phyloP scores from a whole-genome alignment of 2,113 vertebrate genomes.

The Apeltes quadracus region DNA sequence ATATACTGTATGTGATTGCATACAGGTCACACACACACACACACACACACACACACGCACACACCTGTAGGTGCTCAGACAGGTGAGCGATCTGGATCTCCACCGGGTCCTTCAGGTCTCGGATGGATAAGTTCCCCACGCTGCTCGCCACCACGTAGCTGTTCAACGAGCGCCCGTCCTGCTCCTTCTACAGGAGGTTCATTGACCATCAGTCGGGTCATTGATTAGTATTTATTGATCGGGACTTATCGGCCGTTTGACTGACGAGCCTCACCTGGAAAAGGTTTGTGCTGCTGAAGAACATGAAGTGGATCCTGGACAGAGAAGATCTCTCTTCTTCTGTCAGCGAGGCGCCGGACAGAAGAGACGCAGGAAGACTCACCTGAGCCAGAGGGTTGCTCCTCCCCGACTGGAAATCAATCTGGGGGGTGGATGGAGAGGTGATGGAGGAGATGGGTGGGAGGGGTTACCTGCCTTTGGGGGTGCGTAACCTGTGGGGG shows the following conservation, averaged over 20 bases:
- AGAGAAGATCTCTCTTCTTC: slow-evolving; percentile 76
- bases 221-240: not conserved
- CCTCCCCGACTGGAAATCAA: slow-evolving; percentile 84
- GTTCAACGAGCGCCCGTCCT: slow-evolving; percentile 73
- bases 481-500: not conserved
- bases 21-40: too few species aligned
- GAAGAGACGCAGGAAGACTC: slow-evolving; percentile 86
- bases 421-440: slow-evolving; percentile 68
- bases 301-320: slow-evolving; percentile 93
- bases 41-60: not conserved
- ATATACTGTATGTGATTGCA: not conserved
- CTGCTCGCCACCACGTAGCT: slow-evolving; percentile 97
- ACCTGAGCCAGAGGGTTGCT: slow-evolving; percentile 84
- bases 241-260: not conserved
- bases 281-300: slow-evolving; percentile 92
- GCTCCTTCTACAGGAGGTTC: slow-evolving; percentile 54
- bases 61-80: slow-evolving; percentile 78
- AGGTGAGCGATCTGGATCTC: slow-evolving; percentile 87
- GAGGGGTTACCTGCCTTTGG: not conserved
- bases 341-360: slow-evolving; percentile 80
- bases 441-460: too few species aligned
- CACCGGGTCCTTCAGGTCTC: slow-evolving; percentile 85
- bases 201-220: not conserved
- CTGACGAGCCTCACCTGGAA: slow-evolving; percentile 79
- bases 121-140: slow-evolving; percentile 88